These are phyloP conservation scores for Nothoprocta pentlandii DNA, from an alignment of 2,113 vertebrate genomes.

Conservation along the genomic window DNA sequence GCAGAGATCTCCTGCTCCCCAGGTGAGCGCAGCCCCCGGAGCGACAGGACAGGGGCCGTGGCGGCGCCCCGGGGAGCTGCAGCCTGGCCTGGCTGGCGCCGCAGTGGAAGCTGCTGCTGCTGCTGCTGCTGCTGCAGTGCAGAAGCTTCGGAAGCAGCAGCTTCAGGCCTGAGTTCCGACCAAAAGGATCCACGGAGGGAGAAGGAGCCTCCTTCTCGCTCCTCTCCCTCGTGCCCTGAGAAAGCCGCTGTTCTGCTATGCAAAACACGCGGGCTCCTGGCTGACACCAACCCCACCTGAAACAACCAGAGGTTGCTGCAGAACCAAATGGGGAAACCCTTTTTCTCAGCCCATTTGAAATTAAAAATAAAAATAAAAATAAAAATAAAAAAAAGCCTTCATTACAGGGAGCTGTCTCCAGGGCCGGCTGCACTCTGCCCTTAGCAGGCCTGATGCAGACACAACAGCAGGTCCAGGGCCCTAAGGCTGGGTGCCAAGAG, in stretches of 20 bases:
- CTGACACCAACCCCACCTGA: not conserved
- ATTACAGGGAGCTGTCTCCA: rapidly evolving
- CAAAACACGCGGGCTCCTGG: rapidly evolving
- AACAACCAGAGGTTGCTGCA: rapidly evolving
- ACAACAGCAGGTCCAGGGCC: rapidly evolving
- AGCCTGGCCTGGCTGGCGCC: too few species aligned
- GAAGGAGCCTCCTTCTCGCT: not conserved
- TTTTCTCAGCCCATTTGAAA: not conserved
- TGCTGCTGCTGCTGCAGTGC: not conserved
- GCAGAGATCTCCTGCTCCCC: too few species aligned
- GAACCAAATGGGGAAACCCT: not conserved
- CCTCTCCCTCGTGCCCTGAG: not conserved
- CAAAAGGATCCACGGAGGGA: too few species aligned
- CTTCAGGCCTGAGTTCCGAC: rapidly evolving
- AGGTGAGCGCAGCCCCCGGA: rapidly evolving
- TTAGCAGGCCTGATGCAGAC: not conserved
- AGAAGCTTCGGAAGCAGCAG: not conserved
- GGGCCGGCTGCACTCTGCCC: not conserved
- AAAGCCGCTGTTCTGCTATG: rapidly evolving
- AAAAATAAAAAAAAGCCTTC: not conserved
- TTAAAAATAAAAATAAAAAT: not conserved
- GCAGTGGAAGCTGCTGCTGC: not conserved
- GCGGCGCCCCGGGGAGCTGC: too few species aligned
- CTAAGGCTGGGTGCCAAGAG: not conserved
- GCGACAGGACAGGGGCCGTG: too few species aligned